Conservation (phyloP, 1,140 invertebrate genomes). For the Helicoverpa armigera region DNA sequence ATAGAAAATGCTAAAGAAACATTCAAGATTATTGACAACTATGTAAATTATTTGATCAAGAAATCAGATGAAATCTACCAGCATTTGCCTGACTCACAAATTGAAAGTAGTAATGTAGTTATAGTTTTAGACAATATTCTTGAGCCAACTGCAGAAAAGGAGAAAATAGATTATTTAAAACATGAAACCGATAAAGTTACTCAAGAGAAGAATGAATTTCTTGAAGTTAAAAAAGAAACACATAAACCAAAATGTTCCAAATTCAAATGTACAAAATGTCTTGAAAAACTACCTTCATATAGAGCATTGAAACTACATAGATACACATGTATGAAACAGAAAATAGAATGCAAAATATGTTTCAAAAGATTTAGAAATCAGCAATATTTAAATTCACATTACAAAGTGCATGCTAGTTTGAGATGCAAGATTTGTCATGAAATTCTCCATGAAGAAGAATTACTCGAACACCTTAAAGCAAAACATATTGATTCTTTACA, state of each 20-base stretch:
- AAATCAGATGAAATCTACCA: constrained; percentile 15
- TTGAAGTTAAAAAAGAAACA: not conserved
- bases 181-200: not conserved
- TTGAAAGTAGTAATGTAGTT: constrained; percentile 6
- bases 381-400: not conserved
- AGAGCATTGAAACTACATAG: constrained; percentile 10
- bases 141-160: not conserved
- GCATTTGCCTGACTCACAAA: not conserved
- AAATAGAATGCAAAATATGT: constrained; percentile 1
- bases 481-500: not conserved
- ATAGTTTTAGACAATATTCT: constrained; percentile 28
- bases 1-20: constrained; percentile 9
- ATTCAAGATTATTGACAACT: not conserved
- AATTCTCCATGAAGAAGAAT: not conserved
- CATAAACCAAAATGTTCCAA: not conserved
- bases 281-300: not conserved
- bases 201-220: not conserved
- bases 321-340: not conserved
- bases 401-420: not conserved
- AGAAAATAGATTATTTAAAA: not conserved
- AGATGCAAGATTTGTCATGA: constrained; percentile 18
- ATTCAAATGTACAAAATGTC: constrained; percentile 21
- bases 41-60: constrained; percentile 2
- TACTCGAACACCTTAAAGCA: not conserved
- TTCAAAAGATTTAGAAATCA: constrained; percentile 24